Base-by-base conservation (phyloP, 2,797 vertebrate species). In the Fratercula arctica region DNA sequence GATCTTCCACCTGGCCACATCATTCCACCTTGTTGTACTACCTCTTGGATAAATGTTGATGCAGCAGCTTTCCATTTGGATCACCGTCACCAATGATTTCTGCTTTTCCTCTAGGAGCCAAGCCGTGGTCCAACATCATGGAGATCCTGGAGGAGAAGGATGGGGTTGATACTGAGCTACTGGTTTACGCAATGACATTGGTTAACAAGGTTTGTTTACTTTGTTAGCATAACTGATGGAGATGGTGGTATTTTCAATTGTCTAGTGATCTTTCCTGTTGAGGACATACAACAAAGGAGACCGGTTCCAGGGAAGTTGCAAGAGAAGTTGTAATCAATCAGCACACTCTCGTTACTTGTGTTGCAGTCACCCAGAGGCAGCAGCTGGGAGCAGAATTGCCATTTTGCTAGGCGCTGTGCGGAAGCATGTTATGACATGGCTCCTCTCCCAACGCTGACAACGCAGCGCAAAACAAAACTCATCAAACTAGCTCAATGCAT, bases 141-240 rank as follows among this genome's bases (percentile, higher is more conserved):
- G 99, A 99, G 98, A 99, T 99, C 87, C 97, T 99, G 95, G 98
- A 99, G 69, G 99, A 99, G 97, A 99, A 99, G 95, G 99, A 99
- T 84, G 99, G 99, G 9, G 98, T 99, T 91, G 99, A 99, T 94
- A 99, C 99, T 0, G 99, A 99, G 81, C 98, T 99, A 72, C 98
- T 99, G 97, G 99, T 99, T 89, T 99, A 99, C 28, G 97, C 98
- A 5, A 99, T 99, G 99, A 99, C 99, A 8, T 98, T 99, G 93
- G 98, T 99, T 91, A 99, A 99, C 97, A 99, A 99, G 99, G 99
- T 99, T 95, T 88, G 98, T 99, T 93, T 61, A 87, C 95, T 78
- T 85, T 91, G 6, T 84, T n/a, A 19, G 25, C 14, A 9, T 81
- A 43, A 59, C 23, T 80, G 29, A 8, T 85, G 10, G 18, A 46